Evolutionary conservation across 2,888 invertebrate genomes (phyloP).

Genomic region (Limnephilus marmoratus): DNA sequence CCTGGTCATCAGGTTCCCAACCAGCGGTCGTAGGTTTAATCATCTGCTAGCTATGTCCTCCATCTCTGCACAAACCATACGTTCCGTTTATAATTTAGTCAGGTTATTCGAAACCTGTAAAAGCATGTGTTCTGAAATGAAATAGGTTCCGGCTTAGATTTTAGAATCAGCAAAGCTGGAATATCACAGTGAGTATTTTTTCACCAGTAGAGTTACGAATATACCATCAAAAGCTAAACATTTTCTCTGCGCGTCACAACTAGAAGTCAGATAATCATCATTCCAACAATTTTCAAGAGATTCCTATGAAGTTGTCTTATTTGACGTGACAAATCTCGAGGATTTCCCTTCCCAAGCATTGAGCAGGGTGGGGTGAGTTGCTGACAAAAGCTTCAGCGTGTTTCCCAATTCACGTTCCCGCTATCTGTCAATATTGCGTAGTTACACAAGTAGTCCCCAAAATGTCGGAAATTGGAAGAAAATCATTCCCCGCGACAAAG

Average conservation of each 20-base stretch:
- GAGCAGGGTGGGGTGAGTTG: neutral
- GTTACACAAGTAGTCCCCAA: neutral
- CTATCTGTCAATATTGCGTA: neutral
- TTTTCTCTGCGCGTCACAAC: neutral
- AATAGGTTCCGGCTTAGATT: no score
- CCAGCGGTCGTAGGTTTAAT: no score
- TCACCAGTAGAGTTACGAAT: neutral
- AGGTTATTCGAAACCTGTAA: no score
- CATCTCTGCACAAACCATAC: no score
- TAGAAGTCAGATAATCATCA: neutral
- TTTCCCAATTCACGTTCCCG: neutral
- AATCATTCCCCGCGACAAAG: neutral
- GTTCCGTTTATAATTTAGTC: no score
- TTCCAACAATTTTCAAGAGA: neutral
- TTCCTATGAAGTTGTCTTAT: neutral
- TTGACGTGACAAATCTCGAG: neutral
- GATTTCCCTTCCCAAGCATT: neutral
- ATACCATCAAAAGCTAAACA: neutral
- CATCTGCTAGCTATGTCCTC: no score
- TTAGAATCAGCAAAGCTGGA: no score
- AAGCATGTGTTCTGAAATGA: no score
- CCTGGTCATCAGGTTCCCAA: no score
- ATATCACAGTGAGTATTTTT: no score
- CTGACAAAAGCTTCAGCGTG: neutral
- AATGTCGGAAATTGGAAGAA: constrained; percentile 2